Percentiles rank a stretch among this genome's conserved stretches.
phyloP scores from a whole-genome alignment of 2,797 vertebrate genomes.

The Sebastes alutus region DNA sequence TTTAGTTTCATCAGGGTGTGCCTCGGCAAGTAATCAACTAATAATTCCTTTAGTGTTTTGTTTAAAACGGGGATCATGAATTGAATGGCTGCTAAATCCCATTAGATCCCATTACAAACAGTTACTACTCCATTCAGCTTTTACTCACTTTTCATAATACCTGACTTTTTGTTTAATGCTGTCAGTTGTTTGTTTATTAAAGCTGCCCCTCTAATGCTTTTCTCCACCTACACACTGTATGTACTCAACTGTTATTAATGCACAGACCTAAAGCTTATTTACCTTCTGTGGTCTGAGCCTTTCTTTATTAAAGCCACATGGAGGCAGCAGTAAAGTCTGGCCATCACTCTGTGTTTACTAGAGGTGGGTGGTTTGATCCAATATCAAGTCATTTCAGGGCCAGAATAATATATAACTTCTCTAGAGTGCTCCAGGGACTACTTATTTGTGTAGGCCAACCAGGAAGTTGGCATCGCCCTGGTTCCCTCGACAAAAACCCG shows the following conservation, averaged over 20 bases:
- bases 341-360: not conserved
- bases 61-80: not conserved
- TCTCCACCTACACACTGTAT: not conserved
- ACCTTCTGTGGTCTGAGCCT: conserved; percentile 2
- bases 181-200: conserved; percentile 14
- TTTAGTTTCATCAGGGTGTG: not conserved
- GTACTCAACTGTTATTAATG: conserved; percentile 8
- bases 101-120: conserved; percentile 12
- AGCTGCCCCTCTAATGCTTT: conserved; percentile 7
- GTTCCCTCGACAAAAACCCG: too few relatives aligned
- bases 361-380: not conserved
- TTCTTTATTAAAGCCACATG: conserved; percentile 51
- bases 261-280: conserved; percentile 41
- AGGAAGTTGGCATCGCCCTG: too few relatives aligned
- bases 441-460: too few relatives aligned
- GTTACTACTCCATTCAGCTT: not conserved
- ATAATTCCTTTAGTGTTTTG: not conserved
- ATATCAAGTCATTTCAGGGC: not conserved
- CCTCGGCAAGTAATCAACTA: not conserved
- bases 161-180: not conserved
- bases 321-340: conserved; percentile 15
- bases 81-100: conserved; percentile 6
- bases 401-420: not conserved
- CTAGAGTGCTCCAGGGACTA: too few relatives aligned
- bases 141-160: not conserved